A percentile compares a stretch with the other conserved stretches of the same genome.
phyloP scores from a whole-genome alignment of 2,113 vertebrate species.

The Erinaceus europaeus region DNA sequence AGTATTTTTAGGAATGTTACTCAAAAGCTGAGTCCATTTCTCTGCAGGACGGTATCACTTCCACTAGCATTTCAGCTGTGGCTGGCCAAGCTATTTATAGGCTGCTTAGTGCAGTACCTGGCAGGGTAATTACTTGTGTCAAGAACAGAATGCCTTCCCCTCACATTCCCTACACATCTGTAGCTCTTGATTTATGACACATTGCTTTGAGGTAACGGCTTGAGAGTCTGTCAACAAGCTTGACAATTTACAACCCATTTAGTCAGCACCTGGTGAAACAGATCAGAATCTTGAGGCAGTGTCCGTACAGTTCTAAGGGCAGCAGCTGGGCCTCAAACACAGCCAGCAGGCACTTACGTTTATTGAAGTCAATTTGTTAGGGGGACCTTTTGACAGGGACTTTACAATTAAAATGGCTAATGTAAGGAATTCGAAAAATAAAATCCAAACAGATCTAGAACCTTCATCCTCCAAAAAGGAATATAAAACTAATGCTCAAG shows the following conservation, averaged over 20 bases:
- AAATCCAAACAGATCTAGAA: too few species aligned
- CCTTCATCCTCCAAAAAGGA: too few species aligned
- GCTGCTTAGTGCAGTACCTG: background rate
- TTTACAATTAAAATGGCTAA: too few species aligned
- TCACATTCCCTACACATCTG: too few species aligned
- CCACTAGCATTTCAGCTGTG: too few species aligned
- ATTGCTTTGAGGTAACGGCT: background rate
- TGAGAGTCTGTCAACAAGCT: background rate
- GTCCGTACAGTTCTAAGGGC: background rate
- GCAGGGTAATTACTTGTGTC: background rate
- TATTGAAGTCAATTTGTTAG: too few species aligned
- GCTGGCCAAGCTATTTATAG: background rate
- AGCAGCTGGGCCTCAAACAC: too few species aligned
- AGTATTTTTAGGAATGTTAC: background rate
- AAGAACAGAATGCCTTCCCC: background rate
- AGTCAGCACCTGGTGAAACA: fast-evolving
- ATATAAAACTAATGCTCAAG: too few species aligned
- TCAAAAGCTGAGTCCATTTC: background rate
- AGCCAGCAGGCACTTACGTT: too few species aligned
- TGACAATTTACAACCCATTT: background rate
- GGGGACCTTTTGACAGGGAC: too few species aligned
- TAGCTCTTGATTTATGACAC: background rate
- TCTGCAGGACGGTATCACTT: background rate
- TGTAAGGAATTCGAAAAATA: too few species aligned
- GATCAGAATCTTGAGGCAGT: background rate